phyloP scores from a whole-genome alignment of 2,797 vertebrate genomes.

The Pangasius mekongensis region DNA sequence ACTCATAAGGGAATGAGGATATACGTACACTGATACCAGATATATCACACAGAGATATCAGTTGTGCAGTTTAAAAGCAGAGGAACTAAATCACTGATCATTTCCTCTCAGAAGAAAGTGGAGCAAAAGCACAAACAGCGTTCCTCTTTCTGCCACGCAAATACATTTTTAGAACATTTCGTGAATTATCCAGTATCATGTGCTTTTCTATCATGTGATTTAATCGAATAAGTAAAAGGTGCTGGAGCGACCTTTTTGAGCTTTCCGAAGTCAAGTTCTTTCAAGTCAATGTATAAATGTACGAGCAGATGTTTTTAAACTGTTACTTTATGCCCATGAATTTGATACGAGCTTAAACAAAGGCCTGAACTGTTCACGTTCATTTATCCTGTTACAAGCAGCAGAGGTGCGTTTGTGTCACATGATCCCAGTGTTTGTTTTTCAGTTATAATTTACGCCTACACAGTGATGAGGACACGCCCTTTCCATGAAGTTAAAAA shows the following conservation, averaged over 20 bases:
- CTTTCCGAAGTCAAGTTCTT: neutral
- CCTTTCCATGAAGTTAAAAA: neutral
- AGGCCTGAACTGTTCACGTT: neutral
- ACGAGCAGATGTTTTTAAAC: neutral
- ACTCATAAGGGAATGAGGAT: conserved; percentile 8
- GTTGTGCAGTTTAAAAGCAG: neutral
- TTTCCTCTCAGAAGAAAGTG: conserved; percentile 49
- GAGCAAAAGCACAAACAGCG: conserved; percentile 7
- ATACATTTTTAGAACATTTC: conserved; percentile 43
- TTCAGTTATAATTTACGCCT: conserved; percentile 9
- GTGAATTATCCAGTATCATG: conserved; percentile 48
- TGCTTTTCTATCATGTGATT: conserved; percentile 36
- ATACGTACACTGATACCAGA: neutral
- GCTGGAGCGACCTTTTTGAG: neutral
- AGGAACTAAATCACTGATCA: conserved; percentile 29
- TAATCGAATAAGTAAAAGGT: neutral
- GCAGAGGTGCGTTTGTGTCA: neutral
- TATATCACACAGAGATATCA: neutral
- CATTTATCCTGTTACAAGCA: neutral
- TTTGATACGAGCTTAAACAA: neutral
- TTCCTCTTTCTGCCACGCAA: conserved; percentile 44
- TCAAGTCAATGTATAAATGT: neutral
- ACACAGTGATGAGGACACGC: neutral
- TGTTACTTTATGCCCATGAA: neutral
- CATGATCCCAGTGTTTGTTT: conserved; percentile 6